A percentile compares a stretch with the other conserved stretches of the same genome.
Evolutionary conservation across 2,888 invertebrate genomes (phyloP).

Genomic region (Stenichneumon culpator): DNA sequence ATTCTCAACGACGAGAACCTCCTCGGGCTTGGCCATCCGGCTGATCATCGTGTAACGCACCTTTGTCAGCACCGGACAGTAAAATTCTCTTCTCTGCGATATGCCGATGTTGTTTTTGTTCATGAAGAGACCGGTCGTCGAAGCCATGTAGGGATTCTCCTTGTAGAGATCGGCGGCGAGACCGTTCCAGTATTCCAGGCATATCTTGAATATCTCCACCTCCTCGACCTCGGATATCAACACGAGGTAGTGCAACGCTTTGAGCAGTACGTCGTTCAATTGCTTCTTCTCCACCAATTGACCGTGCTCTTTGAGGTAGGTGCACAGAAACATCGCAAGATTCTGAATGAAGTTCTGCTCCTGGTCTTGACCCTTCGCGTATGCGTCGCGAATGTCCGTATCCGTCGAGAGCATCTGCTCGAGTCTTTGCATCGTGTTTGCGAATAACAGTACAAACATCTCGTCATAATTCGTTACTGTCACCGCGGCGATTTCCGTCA

Average conservation of each 20-base stretch:
- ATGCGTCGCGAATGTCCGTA: slow-evolving; percentile 97
- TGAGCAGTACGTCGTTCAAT: slow-evolving; percentile 91
- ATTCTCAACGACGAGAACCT: slow-evolving; percentile 99
- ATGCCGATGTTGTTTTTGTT: slow-evolving; percentile 83
- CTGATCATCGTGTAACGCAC: slow-evolving; percentile 99
- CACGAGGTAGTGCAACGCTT: slow-evolving; percentile 94
- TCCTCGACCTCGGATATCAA: slow-evolving; percentile 99
- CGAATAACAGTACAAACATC: slow-evolving; percentile 95
- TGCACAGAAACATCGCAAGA: slow-evolving; percentile 98
- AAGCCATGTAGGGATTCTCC: slow-evolving; percentile 91
- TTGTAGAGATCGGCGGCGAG: slow-evolving; percentile 97
- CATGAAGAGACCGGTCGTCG: slow-evolving; percentile 84
- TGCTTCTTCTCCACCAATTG: slow-evolving; percentile 93
- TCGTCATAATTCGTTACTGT: slow-evolving; percentile 96
- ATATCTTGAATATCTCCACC: slow-evolving; percentile 99
- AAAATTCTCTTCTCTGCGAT: slow-evolving; percentile 89
- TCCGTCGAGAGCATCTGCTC: slow-evolving; percentile 96
- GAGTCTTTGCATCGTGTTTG: slow-evolving; percentile 96
- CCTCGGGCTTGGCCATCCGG: slow-evolving; percentile 99
- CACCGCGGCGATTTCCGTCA: slow-evolving; percentile 98
- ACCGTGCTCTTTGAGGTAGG: slow-evolving; percentile 98
- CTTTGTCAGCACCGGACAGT: slow-evolving; percentile 93
- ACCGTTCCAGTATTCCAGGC: slow-evolving; percentile 99
- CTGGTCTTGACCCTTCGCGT: slow-evolving; percentile 96
- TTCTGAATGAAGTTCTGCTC: slow-evolving; percentile 99